Evolutionary conservation across 2,888 invertebrate genomes (phyloP).

Genomic region (Subacronicta megacephala): DNA sequence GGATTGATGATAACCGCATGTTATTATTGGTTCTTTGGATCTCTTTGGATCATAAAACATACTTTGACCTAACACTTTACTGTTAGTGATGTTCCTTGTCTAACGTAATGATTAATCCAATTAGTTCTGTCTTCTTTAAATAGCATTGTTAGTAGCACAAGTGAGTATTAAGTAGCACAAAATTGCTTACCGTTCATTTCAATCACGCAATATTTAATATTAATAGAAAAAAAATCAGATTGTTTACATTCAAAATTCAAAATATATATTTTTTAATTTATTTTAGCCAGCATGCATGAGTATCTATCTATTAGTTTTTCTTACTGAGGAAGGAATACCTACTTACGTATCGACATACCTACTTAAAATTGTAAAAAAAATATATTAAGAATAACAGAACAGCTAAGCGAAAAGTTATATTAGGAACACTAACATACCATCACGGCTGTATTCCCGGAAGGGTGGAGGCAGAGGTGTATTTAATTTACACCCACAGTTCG

Average conservation of each 20-base stretch:
- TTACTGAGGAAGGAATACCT: too few species aligned
- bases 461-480: too few species aligned
- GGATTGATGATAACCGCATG: not conserved
- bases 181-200: constrained; percentile 40
- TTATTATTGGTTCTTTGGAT: constrained; percentile 8
- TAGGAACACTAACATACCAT: too few species aligned
- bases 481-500: too few species aligned
- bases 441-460: too few species aligned
- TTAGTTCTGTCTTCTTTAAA: constrained; percentile 22
- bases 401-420: too few species aligned
- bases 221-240: constrained; percentile 13
- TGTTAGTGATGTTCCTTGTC: constrained; percentile 37
- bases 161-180: too few species aligned
- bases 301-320: too few species aligned
- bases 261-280: not conserved
- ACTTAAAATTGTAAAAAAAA: too few species aligned
- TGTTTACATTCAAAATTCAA: constrained; percentile 17
- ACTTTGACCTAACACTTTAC: constrained; percentile 25
- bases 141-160: constrained; percentile 21
- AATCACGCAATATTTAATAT: constrained; percentile 29
- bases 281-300: too few species aligned
- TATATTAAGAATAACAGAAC: too few species aligned
- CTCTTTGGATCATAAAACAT: constrained; percentile 15
- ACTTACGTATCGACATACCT: too few species aligned
- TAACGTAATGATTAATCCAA: constrained; percentile 32